A percentile compares a stretch with the other conserved stretches of the same genome.
Conservation (phyloP, 92 coral and sea anemone genomes). For the Zoanthus solanderi region DNA sequence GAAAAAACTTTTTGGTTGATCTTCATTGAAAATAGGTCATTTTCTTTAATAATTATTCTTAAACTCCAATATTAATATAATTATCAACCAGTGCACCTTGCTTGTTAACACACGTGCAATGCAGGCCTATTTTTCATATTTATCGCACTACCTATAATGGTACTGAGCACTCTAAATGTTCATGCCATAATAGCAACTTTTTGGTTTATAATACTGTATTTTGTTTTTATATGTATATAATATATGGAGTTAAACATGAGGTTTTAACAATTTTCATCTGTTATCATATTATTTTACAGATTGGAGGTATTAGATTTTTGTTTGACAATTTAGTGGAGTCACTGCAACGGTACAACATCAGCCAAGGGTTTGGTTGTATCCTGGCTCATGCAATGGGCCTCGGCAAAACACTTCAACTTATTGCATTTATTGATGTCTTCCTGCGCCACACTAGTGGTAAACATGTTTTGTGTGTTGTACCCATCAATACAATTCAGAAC, state of each 20-base stretch:
- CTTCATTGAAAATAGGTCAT: no score
- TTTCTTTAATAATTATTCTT: no score
- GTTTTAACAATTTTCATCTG: background rate
- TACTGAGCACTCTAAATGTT: no score
- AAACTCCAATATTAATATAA: no score
- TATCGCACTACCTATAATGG: no score
- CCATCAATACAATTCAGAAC: slow-evolving; percentile 96
- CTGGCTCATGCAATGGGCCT: slow-evolving; percentile 98
- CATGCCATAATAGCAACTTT: no score
- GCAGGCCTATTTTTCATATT: no score
- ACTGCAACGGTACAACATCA: slow-evolving; percentile 78
- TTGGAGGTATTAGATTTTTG: slow-evolving; percentile 94
- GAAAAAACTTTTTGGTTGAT: no score
- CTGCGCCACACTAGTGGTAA: slow-evolving; percentile 80
- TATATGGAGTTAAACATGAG: background rate
- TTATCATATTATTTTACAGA: slow-evolving; percentile 50
- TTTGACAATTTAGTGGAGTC: slow-evolving; percentile 95
- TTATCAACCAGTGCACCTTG: no score
- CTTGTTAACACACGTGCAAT: no score
- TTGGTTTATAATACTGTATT: no score
- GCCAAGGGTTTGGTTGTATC: slow-evolving; percentile 96
- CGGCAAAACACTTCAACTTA: slow-evolving; percentile 92
- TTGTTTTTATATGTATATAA: no score
- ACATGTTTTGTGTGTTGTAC: slow-evolving; percentile 90
- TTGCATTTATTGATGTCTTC: slow-evolving; percentile 88